Base-by-base conservation (phyloP, 2,797 vertebrate species). In the Crossoptilon crossoptilon region DNA sequence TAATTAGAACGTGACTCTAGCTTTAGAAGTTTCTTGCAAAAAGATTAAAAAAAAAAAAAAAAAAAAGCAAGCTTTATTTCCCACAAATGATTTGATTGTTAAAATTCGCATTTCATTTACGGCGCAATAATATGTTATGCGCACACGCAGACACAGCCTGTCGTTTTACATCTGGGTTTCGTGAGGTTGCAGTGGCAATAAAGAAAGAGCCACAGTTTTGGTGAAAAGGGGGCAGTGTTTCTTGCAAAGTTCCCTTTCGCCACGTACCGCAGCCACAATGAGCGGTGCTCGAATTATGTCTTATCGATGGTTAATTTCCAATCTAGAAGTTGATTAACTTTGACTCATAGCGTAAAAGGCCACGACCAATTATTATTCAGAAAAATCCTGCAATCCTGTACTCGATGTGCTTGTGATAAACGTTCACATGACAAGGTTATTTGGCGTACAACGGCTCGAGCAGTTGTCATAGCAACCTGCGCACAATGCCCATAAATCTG, bases 341-440 rank as follows among this genome's bases (percentile, higher is more conserved):
- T 96, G 97, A 97, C 97, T 98, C 90, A 80, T 92, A 95, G 94
- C 93, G 96, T 96, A 97, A 98, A 97, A 97, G 96, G 96, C 94
- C 93, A 92, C 6, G 71, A 96, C 96, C 97, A 97, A 98, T 98
- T 97, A 98, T 98, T 97, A 98, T 97, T 96, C 96, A 95, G 96
- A 96, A 97, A 98, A 97, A 96, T 95, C 97, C 96, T 93, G 94
- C 96, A 97, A 93, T 96, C 97, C 97, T 46, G 91, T 97, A 97
- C 97, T 97, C 96, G 98, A 97, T 98, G 97, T 98, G 97, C 96
- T 95, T 96, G 96, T 98, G 98, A 98, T 98, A 98, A 98, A 98
- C 49, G 94, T 95, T 97, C 98, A 97, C 97, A 97, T 97, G 97
- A 97, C 97, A 98, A 98, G 98, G 97, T 98, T 98, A 98, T 98